Evolutionary conservation across 2,113 vertebrate genomes (phyloP), one percentile per base, ranked within the genome.

Genomic region (Halichoerus grypus): DNA sequence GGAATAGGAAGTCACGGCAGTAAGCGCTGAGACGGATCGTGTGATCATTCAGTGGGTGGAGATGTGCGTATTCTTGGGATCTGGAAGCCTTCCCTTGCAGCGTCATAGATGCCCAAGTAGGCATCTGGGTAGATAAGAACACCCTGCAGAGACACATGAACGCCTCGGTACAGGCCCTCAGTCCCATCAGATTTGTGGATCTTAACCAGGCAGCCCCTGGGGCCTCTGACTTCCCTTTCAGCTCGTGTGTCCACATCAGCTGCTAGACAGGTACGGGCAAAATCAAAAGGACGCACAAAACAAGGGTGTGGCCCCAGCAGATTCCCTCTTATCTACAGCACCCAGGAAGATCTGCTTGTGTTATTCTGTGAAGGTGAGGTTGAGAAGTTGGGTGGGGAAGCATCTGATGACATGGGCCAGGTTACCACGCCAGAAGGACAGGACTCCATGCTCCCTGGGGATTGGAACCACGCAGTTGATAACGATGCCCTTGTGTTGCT

Each of bases 391-490:
- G 67, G n/a, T 21, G 67, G 67, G n/a, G 67, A 21, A 11, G 67
- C 4, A 5, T 36, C 7, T 71, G 18, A 36, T 21, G 4, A 18
- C n/a, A 3, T 71, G 19, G n/a, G n/a, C 67, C n/a, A 19, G 65
- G n/a, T 71, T 16, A 19, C 67, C 18, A 21, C 1, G 2, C n/a
- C 18, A 4, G 67, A n/a, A n/a, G 16, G 18, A 71, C 18, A 36
- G 65, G n/a, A 22, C n/a, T 36, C n/a, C n/a, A 18, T 36, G 19
- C 67, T n/a, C 67, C 9, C 19, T 21, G 18, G n/a, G 9, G 67
- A 36, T 2, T 11, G 4, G 33, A 19, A 10, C 67, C 33, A 19
- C 2, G 9, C n/a, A 71, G n/a, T 4, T 19, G 0, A 10, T 7
- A 11, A 19, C 15, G 53, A 46, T n/a, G 33, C 33, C 67, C n/a